Evolutionary conservation across 2,113 vertebrate genomes (phyloP).

Genomic region (Motacilla alba): DNA sequence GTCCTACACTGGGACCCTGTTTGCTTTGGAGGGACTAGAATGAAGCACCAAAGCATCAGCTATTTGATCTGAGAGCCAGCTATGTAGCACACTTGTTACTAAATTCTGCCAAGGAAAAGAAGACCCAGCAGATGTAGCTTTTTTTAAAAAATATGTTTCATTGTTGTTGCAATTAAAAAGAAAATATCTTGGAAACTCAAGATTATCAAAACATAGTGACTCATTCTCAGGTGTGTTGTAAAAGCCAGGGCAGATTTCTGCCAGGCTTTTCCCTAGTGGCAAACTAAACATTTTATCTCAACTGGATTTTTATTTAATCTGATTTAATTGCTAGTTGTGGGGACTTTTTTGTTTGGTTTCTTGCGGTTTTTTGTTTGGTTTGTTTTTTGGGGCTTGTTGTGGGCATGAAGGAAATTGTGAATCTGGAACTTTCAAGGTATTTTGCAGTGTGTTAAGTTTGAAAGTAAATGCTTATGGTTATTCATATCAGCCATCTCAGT

Average conservation of each 20-base stretch:
- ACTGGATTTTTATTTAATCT: neutral
- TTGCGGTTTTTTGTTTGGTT: neutral
- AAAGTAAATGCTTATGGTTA: neutral
- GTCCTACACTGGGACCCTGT: neutral
- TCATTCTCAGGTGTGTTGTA: neutral
- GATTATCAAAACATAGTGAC: neutral
- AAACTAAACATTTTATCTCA: neutral
- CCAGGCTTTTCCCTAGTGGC: neutral
- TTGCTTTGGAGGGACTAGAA: neutral
- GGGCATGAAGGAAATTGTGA: neutral
- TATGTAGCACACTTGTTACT: neutral
- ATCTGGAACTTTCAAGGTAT: neutral
- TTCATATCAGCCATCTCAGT: neutral
- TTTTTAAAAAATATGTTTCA: neutral
- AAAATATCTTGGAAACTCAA: neutral
- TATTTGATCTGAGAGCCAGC: neutral
- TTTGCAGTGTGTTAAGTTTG: neutral
- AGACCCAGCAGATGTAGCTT: neutral
- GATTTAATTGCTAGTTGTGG: neutral
- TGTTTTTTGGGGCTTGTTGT: neutral
- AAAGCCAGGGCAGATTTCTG: neutral
- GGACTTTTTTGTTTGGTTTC: neutral
- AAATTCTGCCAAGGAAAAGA: neutral
- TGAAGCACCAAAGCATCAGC: neutral
- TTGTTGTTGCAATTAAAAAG: neutral